phyloP scores from a whole-genome alignment of 2,113 vertebrate genomes.

The Nerophis ophidion region DNA sequence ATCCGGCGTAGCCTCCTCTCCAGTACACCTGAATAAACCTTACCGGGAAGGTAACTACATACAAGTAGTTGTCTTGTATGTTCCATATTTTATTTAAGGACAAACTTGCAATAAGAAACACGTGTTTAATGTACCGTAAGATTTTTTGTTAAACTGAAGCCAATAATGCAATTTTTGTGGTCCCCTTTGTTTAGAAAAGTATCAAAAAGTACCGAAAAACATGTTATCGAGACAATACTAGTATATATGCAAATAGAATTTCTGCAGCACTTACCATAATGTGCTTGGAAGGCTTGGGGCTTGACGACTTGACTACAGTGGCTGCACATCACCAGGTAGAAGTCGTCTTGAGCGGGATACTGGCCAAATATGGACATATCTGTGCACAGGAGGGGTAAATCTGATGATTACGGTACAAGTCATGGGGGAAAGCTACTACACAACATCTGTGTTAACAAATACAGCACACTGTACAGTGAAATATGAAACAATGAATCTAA shows the following conservation, averaged over 20 bases:
- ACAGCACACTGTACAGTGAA: background rate
- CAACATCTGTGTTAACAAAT: slow-evolving; percentile 7
- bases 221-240: no score
- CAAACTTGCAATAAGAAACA: no score
- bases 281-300: slow-evolving; percentile 99
- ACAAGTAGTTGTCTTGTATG: no score
- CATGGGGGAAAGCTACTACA: slow-evolving; percentile 13
- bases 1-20: no score
- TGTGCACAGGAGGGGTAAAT: slow-evolving; percentile 29
- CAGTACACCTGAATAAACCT: no score
- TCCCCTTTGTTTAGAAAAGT: no score
- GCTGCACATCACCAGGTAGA: slow-evolving; percentile 99
- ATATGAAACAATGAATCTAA: background rate
- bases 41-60: no score
- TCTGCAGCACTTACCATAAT: slow-evolving; percentile 87
- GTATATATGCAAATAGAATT: background rate
- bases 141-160: no score
- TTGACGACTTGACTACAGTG: slow-evolving; percentile 98
- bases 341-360: slow-evolving; percentile 97
- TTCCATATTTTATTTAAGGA: no score
- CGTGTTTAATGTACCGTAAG: no score
- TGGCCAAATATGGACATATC: slow-evolving; percentile 98
- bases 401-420: slow-evolving; percentile 21
- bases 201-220: no score
- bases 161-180: no score